phyloP scores from a whole-genome alignment of 2,113 vertebrate genomes.

The Polypterus senegalus region DNA sequence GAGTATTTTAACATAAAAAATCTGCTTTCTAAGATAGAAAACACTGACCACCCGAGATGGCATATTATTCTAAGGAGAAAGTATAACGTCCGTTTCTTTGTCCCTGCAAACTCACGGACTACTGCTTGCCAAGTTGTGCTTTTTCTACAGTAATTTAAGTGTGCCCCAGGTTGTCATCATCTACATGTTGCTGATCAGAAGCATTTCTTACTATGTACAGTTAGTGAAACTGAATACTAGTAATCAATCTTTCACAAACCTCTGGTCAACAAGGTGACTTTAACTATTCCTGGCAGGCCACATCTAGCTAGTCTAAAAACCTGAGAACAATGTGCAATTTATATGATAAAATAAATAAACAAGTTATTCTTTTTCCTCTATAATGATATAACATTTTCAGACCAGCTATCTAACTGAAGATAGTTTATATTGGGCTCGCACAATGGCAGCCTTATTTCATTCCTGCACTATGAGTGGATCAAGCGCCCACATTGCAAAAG shows the following conservation, averaged over 20 bases:
- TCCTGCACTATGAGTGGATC: too few relatives aligned
- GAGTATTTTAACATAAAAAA: too few relatives aligned
- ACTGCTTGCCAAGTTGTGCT: not conserved
- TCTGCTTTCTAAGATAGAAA: too few relatives aligned
- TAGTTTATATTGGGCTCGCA: too few relatives aligned
- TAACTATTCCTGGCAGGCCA: not conserved
- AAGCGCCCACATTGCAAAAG: too few relatives aligned
- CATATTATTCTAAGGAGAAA: too few relatives aligned
- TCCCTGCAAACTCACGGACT: too few relatives aligned
- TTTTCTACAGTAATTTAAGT: not conserved
- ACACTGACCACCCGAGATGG: too few relatives aligned
- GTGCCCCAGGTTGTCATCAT: not conserved
- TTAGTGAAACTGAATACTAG: not conserved
- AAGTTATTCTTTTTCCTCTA: not conserved
- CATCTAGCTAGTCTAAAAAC: not conserved
- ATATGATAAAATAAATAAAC: not conserved
- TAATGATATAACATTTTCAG: not conserved
- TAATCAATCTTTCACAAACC: slow-evolving; percentile 1
- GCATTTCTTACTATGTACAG: not conserved
- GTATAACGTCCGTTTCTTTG: too few relatives aligned
- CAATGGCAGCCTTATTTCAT: too few relatives aligned
- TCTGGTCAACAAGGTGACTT: not conserved
- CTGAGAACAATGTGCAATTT: slow-evolving; percentile 1
- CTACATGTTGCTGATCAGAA: not conserved
- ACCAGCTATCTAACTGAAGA: too few relatives aligned